phyloP scores from a whole-genome alignment of 2,888 invertebrate species.

The Nephrotoma flavescens region DNA sequence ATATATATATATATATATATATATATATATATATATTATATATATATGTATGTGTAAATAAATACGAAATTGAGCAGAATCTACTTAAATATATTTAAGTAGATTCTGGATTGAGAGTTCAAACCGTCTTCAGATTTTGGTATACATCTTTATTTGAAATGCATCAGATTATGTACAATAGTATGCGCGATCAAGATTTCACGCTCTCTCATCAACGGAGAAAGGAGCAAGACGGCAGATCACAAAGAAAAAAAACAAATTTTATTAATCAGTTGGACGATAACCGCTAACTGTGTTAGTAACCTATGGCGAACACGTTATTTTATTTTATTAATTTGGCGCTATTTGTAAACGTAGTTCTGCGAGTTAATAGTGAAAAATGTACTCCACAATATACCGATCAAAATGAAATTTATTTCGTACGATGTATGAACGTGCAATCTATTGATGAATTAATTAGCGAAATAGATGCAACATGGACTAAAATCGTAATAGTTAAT shows the following conservation, averaged over 20 bases:
- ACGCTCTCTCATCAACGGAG: background rate
- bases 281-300: background rate
- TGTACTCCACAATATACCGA: background rate
- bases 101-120: too few relatives aligned
- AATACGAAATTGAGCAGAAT: too few relatives aligned
- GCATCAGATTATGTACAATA: too few relatives aligned
- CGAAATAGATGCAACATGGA: constrained; percentile 13
- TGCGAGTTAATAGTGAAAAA: background rate
- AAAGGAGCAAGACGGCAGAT: background rate
- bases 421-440: constrained; percentile 11
- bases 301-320: background rate
- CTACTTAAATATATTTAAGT: too few relatives aligned
- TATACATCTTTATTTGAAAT: too few relatives aligned
- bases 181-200: background rate
- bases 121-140: too few relatives aligned
- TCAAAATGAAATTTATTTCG: background rate
- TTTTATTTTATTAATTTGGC: background rate
- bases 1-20: too few relatives aligned
- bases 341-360: background rate
- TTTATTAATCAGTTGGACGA: background rate
- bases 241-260: background rate
- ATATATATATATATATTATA: too few relatives aligned
- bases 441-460: constrained; percentile 12
- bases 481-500: constrained; percentile 14
- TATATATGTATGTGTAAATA: too few relatives aligned